Base-by-base conservation (phyloP, 2,888 invertebrate genomes). In the Timandra comae region DNA sequence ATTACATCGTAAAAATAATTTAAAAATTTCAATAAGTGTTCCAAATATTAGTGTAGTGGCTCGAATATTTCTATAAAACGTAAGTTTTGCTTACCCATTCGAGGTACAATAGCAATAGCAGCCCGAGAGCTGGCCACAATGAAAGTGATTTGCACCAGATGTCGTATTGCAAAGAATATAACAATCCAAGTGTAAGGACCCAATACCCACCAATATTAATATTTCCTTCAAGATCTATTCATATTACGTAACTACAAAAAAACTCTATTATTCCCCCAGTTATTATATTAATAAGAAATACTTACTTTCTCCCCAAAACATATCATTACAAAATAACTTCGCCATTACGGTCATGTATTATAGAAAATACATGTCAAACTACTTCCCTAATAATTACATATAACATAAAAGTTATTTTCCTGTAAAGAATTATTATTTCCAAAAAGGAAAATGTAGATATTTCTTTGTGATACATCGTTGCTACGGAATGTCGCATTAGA, bases 111-210 rank as follows among this genome's bases (percentile, higher is more conserved):
- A 22, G 22, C 1, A 2, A 20, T n/a, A 6, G 20, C n/a, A n/a
- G 8, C 12, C 9, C 13, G 5, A 13, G 27, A 16, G n/a, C 22
- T 47, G 50, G 49, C 57, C 56, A 69, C 69, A 72, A 70, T 69
- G 65, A 63, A 69, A 53, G 71, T 72, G 63, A 73, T 74, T 71
- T 62, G 57, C 54, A 56, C 58, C 73, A 75, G 62, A 68, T 74
- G 73, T 54, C 59, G 62, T 48, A 35, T 27, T 48, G 41, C 67
- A 65, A 68, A 65, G 64, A 72, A 64, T 65, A 67, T 68, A 24
- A 66, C 63, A 62, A 56, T 59, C 52, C 46, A 45, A 40, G 46
- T 51, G 53, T 51, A 46, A 41, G 46, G 46, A 40, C 41, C 35
- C 35, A 46, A 46, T 50, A 38, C 42, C 46, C 43, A 34, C 33